Evolutionary conservation across 2,888 invertebrate genomes (phyloP), one percentile per base, ranked within the genome.

Genomic region (Xestia ashworthii): DNA sequence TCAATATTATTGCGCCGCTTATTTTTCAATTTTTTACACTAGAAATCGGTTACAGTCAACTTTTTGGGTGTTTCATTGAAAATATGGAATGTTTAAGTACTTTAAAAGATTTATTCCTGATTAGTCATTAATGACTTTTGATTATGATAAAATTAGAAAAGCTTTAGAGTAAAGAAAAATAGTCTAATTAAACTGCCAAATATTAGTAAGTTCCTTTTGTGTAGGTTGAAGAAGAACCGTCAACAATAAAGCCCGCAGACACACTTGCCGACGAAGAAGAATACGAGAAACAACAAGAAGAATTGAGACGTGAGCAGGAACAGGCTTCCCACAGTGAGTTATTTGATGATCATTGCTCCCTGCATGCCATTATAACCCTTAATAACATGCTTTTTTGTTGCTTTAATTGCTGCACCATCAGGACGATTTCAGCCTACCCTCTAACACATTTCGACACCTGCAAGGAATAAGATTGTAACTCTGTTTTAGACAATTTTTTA

Each of bases 221-320:
- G 4, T 55, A 93, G 95, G 93, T 96, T n/a, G 96, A 95, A 89
- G 96, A 95, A 50, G 93, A 93, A 65, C 80, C 90, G 0, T 92
- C 94, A 0, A 91, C 93, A 0, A 93, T 93, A 58, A 93, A 92
- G 67, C 95, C 95, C 0, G 91, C 93, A 48, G 94, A 96, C 83
- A 94, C 95, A 0, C 83, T 96, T 50, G 95, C 93, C 3, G 96
- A 96, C 22, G 96, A 96, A 80, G 96, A 96, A 74, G 96, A 95
- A 85, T 96, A 96, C 74, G 96, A 96, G 74, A 94, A 92, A 78
- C 92, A 92, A 9, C 96, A 96, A 81, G 95, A 96, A 78, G 93
- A 95, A 76, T 84, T 95, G 44, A 92, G 94, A 6, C 91, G 90
- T 50, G 93, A 96, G 83, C 92, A 94, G 76, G 95, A 93, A 60